Base-by-base conservation (phyloP, 1,140 invertebrate species). In the Anoplolepis gracilipes region DNA sequence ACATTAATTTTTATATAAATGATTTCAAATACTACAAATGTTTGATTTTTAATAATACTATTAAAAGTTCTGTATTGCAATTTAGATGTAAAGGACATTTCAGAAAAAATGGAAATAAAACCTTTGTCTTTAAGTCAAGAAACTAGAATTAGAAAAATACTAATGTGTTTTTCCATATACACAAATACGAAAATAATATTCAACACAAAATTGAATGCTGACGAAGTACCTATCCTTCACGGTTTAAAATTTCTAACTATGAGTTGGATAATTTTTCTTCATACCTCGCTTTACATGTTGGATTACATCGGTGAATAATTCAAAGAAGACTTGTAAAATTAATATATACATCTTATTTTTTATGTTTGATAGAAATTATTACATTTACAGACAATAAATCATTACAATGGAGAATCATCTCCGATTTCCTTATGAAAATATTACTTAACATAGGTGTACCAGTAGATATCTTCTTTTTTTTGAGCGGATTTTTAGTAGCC, bases 401-500 rank as follows among this genome's bases (percentile, higher is more conserved):
- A 2, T 87, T 75, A 81, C 57, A 86, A 3, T 93, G 86, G 81
- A 88, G 92, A 62, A 77, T 93, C 81, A 88, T 90, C 0, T 90
- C 94, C 69, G 86, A 84, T 25, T 91, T 95, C 33, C 36, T 76
- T 0, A 59, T 89, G 1, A 95, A 96, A 89, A 77, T 94, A 13
- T 39, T 95, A 16, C 92, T 82, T 69, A 95, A 95, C 82, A 91
- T 93, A 0, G 93, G 93, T 0, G 85, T 94, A 2, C 94, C 93
- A 0, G 95, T 96, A 4, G 95, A 96, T 62, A 95, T 95, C 0
- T 96, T 92, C 88, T 94, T 96, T 76, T 95, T 95, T 84, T 82
- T 93, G 4, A 94, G 95, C 86, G 95, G 95, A 22, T 94, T 96
- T 85, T 89, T 96, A 0, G 30, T 96, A 8, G 55, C 93, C 10